These are phyloP conservation scores for Chiloscyllium punctatum DNA, from an alignment of 2,797 vertebrate species.

Conservation along the genomic window DNA sequence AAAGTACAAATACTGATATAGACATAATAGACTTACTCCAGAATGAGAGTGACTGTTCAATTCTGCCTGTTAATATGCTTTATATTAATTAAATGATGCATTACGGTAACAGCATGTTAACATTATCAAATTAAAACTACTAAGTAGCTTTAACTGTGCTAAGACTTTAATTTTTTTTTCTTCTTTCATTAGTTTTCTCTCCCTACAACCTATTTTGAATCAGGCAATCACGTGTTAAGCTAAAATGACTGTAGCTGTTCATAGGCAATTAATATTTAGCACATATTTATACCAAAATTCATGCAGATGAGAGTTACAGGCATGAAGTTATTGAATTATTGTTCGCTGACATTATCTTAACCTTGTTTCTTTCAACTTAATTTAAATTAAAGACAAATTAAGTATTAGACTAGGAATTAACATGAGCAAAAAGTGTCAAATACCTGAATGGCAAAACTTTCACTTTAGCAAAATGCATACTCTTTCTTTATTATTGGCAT, in stretches of 20 bases:
- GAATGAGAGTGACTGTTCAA: background rate
- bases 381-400: background rate
- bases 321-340: background rate
- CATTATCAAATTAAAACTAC: background rate
- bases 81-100: background rate
- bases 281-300: background rate
- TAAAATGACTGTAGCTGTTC: background rate
- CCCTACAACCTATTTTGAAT: background rate
- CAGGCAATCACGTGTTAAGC: background rate
- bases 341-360: background rate
- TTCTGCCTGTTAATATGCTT: background rate
- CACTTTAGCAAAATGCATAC: background rate
- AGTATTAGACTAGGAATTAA: background rate
- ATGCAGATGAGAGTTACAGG: too few species aligned
- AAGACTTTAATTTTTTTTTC: background rate
- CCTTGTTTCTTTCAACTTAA: background rate
- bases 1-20: background rate
- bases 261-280: background rate
- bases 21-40: background rate
- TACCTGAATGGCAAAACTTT: background rate
- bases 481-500: background rate
- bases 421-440: background rate
- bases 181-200: background rate
- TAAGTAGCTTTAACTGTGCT: background rate
- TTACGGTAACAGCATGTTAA: background rate